These are phyloP conservation scores for Semicossyphus pulcher DNA, from an alignment of 2,113 vertebrate genomes.

Conservation along the genomic window DNA sequence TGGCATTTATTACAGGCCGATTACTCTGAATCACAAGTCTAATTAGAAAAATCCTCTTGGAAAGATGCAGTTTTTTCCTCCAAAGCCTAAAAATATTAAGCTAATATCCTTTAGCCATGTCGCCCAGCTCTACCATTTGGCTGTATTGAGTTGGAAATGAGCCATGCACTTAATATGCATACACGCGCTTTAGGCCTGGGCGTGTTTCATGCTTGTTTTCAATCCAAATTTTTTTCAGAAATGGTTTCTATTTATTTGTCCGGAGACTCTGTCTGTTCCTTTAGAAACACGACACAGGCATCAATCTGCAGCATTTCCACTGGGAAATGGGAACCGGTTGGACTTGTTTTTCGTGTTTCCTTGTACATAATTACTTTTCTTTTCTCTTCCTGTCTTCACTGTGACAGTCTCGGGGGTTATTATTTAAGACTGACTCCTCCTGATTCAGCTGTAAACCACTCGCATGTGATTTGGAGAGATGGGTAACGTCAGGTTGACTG, in stretches of 20 bases:
- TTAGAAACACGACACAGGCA: slow-evolving; percentile 63
- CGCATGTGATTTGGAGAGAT: slow-evolving; percentile 57
- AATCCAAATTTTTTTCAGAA: slow-evolving; percentile 32
- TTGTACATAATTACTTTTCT: slow-evolving; percentile 66
- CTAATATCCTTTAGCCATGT: slow-evolving; percentile 35
- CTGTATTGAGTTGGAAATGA: slow-evolving; percentile 50
- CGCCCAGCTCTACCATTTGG: slow-evolving; percentile 39
- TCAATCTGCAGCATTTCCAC: slow-evolving; percentile 64
- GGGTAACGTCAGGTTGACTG: slow-evolving; percentile 14
- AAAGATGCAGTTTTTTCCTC: slow-evolving; percentile 29
- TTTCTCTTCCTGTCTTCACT: slow-evolving; percentile 44
- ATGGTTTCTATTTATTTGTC: slow-evolving; percentile 71
- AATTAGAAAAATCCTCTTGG: slow-evolving; percentile 31
- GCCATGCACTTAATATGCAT: slow-evolving; percentile 54
- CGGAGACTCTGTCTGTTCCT: slow-evolving; percentile 61
- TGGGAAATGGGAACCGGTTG: slow-evolving; percentile 62
- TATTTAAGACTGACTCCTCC: slow-evolving; percentile 51
- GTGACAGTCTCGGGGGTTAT: slow-evolving; percentile 45
- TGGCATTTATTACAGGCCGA: slow-evolving; percentile 39
- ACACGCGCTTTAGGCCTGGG: slow-evolving; percentile 29
- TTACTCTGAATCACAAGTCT: slow-evolving; percentile 42
- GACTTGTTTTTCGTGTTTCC: slow-evolving; percentile 70
- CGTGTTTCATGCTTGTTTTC: slow-evolving; percentile 51
- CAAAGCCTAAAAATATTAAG: slow-evolving; percentile 29
- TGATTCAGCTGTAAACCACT: slow-evolving; percentile 45